Conservation (phyloP, 2,797 vertebrate genomes). For the Onychomys torridus region DNA sequence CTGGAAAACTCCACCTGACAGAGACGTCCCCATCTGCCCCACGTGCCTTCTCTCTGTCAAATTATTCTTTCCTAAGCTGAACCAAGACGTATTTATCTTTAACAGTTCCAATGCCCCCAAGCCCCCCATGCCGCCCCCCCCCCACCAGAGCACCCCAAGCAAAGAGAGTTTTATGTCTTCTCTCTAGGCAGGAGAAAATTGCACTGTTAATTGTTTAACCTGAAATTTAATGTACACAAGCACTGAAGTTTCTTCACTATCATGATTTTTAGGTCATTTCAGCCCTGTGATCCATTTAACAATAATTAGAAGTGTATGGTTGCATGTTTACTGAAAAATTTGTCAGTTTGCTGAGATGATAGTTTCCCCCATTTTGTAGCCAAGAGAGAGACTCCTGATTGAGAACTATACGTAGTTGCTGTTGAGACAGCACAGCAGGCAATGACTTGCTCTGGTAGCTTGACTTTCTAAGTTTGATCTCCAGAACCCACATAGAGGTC, state of each 20-base stretch:
- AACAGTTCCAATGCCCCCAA: not conserved
- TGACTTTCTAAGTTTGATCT: not conserved
- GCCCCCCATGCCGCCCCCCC: too few species aligned
- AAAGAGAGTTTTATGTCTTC: not conserved
- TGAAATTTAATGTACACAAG: not conserved
- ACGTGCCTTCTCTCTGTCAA: not conserved
- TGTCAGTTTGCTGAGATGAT: not conserved
- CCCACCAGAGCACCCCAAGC: not conserved
- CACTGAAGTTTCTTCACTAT: not conserved
- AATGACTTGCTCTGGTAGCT: not conserved
- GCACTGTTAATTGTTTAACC: not conserved
- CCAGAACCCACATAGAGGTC: not conserved
- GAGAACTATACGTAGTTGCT: not conserved
- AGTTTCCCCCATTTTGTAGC: not conserved
- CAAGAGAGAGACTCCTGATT: not conserved
- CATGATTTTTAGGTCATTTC: not conserved
- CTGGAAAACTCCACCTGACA: not conserved
- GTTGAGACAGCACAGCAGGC: not conserved
- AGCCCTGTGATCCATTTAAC: not conserved
- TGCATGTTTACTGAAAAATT: not conserved
- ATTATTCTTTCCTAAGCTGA: not conserved
- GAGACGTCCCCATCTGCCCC: not conserved
- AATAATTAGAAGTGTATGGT: not conserved
- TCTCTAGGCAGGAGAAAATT: not conserved
- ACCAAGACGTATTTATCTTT: not conserved